Conservation (phyloP, 2,888 invertebrate species). For the Troides helena region DNA sequence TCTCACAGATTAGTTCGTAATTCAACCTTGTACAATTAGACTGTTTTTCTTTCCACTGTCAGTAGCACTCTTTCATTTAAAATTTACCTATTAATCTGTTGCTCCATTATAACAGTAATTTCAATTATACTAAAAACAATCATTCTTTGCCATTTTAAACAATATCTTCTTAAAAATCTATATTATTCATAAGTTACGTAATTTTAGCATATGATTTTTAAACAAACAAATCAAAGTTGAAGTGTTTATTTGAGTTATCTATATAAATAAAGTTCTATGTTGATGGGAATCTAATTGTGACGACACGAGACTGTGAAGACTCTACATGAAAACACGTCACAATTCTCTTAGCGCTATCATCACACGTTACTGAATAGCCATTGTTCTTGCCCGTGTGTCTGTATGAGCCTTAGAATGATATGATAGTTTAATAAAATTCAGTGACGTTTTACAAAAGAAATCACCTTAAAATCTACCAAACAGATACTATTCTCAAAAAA, state of each 20-base stretch:
- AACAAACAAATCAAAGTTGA: not conserved
- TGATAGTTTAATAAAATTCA: not conserved
- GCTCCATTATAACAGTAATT: no score
- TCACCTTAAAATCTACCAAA: not conserved
- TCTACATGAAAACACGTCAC: slow-evolving; percentile 69
- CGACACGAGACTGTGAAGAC: slow-evolving; percentile 56
- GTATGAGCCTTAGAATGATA: slow-evolving; percentile 35
- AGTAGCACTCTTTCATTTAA: no score
- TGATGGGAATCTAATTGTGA: slow-evolving; percentile 71
- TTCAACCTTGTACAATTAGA: no score
- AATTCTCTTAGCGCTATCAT: slow-evolving; percentile 54
- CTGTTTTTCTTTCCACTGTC: no score
- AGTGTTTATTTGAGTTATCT: slow-evolving; percentile 27
- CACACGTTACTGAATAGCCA: slow-evolving; percentile 71
- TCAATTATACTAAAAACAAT: no score
- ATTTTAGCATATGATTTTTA: not conserved
- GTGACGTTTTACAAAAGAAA: not conserved
- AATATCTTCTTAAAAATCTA: no score
- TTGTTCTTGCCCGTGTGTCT: slow-evolving; percentile 71
- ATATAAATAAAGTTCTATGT: slow-evolving; percentile 52
- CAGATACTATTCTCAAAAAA: not conserved
- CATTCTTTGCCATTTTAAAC: no score
- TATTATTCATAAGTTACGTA: no score
- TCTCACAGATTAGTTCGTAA: no score
- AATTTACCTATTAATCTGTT: no score